Evolutionary conservation across 2,888 invertebrate genomes (phyloP), one percentile per base, ranked within the genome.

Genomic region (Diarsia mendica): DNA sequence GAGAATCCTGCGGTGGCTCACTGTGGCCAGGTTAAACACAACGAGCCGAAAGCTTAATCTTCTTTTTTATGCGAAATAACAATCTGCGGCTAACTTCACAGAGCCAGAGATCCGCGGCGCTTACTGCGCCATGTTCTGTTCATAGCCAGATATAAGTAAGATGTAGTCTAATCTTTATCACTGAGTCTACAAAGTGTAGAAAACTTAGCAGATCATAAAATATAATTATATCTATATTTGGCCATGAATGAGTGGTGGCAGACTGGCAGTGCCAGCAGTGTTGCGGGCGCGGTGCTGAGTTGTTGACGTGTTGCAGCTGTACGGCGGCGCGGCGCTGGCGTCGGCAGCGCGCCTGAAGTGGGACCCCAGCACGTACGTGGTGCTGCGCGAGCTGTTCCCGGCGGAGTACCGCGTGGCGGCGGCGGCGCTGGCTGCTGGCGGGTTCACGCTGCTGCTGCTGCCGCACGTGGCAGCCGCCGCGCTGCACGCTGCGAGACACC

Each of bases 331-430:
- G 61, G 90, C 88, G 58, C 89, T 95, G 86, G 90, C 90, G 83
- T 90, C 92, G 82, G 93, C 92, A 82, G 95, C 94, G 89, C 95
- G 96, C 20, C 92, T 95, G 61, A 91, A 91, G 90, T 95, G 95
- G 95, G 96, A 96, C 90, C 95, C 96, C 60, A 92, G 89, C 87
- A 90, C 92, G 87, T 95, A 95, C 91, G 80, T 92, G 79, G 85
- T 83, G 86, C 64, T 92, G 87, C 92, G 94, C 82, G 90, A 89
- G 89, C 79, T 91, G 88, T 81, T 92, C 84, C 93, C 93, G 72
- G 65, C 69, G 65, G 92, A 92, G 91, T 89, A 92, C 91, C 87
- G 86, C 77, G 91, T 76, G 70, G 83, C 83, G 63, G 87, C 85
- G 72, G 85, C 64, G 69, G 79, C 81, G 85, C 88, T 90, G 85